Conservation (phyloP, 2,888 invertebrate genomes). For the Apodemia zela region DNA sequence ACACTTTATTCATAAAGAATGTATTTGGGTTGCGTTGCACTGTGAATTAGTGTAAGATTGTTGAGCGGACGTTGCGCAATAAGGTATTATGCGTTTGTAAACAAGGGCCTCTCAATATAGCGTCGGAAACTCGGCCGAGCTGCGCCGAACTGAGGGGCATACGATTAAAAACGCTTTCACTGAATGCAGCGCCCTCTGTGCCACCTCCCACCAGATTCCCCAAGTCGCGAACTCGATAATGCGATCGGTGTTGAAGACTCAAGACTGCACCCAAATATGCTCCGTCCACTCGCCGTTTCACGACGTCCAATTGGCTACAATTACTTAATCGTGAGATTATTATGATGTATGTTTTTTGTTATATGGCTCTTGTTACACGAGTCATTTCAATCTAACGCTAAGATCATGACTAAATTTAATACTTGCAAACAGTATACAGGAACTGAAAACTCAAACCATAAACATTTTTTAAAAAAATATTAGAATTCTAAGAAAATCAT, state of each 20-base stretch:
- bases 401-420: neutral
- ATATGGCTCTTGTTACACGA: conserved; percentile 22
- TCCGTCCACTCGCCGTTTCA: conserved; percentile 29
- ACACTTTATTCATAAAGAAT: conserved; percentile 17
- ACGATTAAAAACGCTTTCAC: conserved; percentile 72
- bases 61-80: conserved; percentile 37
- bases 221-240: conserved; percentile 44
- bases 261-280: conserved; percentile 31
- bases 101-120: conserved; percentile 44
- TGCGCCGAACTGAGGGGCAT: conserved; percentile 50
- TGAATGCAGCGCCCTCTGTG: conserved; percentile 37
- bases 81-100: conserved; percentile 37
- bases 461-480: no score
- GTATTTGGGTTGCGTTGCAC: conserved; percentile 33
- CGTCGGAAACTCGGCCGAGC: conserved; percentile 49
- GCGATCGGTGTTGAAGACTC: conserved; percentile 35
- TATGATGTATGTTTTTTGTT: conserved; percentile 32
- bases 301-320: conserved; percentile 20
- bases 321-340: conserved; percentile 29
- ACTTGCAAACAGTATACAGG: no score
- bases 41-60: conserved; percentile 37
- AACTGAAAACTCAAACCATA: no score
- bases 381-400: neutral
- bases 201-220: conserved; percentile 30
- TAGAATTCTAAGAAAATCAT: no score